Base-by-base conservation (phyloP, 2,113 vertebrate species). In the Axis porcinus region DNA sequence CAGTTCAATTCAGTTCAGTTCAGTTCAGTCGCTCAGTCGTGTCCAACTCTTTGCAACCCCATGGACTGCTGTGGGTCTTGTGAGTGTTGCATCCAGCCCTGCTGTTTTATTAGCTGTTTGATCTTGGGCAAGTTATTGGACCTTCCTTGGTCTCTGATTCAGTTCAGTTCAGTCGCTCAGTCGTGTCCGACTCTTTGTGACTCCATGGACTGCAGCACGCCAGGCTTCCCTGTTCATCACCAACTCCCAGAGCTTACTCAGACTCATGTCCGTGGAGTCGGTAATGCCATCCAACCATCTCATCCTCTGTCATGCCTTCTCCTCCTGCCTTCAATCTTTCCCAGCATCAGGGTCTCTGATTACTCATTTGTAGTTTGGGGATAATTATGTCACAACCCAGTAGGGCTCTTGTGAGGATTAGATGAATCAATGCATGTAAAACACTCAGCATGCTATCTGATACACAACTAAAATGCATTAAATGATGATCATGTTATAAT, bases 301-400 rank as follows among this genome's bases (percentile, higher is more conserved):
- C 67, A 40, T 70, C 67, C 19, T 40, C n/a, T 70, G n/a, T 70
- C 19, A 1, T 21, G 5, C 67, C 67, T 36, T 70, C 67, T 70
- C 10, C 67, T 70, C 67, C 67, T 13, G 67, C 67, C 67, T 13
- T 70, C 19, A 23, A 2, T 70, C 67, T 40, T 70, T 40, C 67
- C 19, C 5, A 70, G 67, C 67, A 12, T 40, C n/a, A 40, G 10
- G 21, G 79, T 12, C n/a, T 89, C 83, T 4, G 50, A n/a, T 58
- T 47, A 23, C 27, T 88, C 33, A 25, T 2, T 40, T 47, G 16
- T 40, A 23, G 15, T 6, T 0, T 27, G 8, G 86, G 30, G 16
- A 36, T 40, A 21, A 28, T 45, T 13, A 25, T 6, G 16, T 1
- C 43, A 6, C 0, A 9, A 12, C 7, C 23, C 7, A 1, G 8